phyloP scores from a whole-genome alignment of 1,140 invertebrate genomes.

The Antheraea pernyi region DNA sequence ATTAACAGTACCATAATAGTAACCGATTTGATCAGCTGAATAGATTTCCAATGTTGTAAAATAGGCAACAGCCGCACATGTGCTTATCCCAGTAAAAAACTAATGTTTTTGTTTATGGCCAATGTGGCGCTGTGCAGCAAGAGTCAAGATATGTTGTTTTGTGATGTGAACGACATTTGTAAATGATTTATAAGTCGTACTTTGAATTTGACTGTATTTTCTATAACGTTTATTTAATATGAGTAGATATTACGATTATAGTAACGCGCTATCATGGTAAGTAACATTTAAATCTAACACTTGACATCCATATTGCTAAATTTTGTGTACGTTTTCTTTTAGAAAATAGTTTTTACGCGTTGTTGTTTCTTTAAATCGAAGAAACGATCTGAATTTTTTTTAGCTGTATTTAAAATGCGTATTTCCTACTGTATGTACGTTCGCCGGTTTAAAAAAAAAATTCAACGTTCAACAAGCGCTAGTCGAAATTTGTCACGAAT shows the following conservation, averaged over 20 bases:
- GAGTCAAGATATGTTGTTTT: conserved; percentile 72
- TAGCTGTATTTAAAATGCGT: conserved; percentile 2
- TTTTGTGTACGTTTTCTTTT: conserved; percentile 59
- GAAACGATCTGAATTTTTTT: neutral
- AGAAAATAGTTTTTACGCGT: conserved; percentile 29
- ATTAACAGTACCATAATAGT: neutral
- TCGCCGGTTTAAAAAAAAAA: conserved; percentile 20
- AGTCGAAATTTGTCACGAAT: neutral
- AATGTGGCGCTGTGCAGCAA: conserved; percentile 65
- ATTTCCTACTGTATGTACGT: neutral
- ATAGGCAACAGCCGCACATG: neutral
- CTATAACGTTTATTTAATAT: conserved; percentile 67
- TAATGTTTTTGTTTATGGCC: conserved; percentile 58
- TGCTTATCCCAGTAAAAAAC: conserved; percentile 6
- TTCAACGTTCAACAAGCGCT: conserved; percentile 10
- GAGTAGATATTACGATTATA: conserved; percentile 79
- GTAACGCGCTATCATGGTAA: conserved; percentile 78
- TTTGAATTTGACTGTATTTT: conserved; percentile 52
- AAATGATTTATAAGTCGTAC: conserved; percentile 56
- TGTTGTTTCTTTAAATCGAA: conserved; percentile 30
- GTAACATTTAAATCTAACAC: conserved; percentile 44
- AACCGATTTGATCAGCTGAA: neutral
- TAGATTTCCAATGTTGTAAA: neutral
- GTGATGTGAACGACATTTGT: conserved; percentile 56
- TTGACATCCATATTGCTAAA: conserved; percentile 68